Evolutionary conservation across 2,113 vertebrate genomes (phyloP).

Genomic region (Hippotragus niger): DNA sequence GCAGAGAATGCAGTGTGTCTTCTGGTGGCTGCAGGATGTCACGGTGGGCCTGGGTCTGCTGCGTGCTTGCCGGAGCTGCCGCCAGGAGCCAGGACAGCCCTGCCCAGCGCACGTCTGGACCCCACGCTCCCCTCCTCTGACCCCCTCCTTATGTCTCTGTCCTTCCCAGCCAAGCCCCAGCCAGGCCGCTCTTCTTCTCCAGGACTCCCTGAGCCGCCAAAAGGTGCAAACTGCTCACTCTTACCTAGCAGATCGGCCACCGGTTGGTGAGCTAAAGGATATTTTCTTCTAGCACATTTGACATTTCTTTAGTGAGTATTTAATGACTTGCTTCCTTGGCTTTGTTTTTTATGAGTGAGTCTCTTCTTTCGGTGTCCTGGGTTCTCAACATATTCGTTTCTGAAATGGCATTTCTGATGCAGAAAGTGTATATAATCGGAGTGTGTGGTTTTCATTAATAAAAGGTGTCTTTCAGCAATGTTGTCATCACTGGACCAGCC

Average conservation of each 20-base stretch:
- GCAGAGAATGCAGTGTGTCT: neutral
- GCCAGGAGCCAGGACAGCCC: neutral
- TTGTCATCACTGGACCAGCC: neutral
- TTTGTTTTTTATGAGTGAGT: neutral
- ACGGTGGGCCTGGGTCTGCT: neutral
- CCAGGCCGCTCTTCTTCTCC: neutral
- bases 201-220: no score
- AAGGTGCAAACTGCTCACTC: neutral
- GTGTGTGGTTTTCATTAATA: neutral
- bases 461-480: neutral
- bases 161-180: neutral
- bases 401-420: neutral
- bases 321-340: neutral
- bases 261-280: neutral
- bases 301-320: neutral
- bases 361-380: neutral
- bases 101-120: fast-evolving
- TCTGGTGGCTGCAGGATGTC: neutral
- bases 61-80: neutral
- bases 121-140: neutral
- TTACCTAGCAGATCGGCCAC: neutral
- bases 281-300: neutral
- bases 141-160: neutral
- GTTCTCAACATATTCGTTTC: neutral
- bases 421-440: neutral